phyloP scores from a whole-genome alignment of 2,888 invertebrate genomes.

The Trichogramma dendrolimi region DNA sequence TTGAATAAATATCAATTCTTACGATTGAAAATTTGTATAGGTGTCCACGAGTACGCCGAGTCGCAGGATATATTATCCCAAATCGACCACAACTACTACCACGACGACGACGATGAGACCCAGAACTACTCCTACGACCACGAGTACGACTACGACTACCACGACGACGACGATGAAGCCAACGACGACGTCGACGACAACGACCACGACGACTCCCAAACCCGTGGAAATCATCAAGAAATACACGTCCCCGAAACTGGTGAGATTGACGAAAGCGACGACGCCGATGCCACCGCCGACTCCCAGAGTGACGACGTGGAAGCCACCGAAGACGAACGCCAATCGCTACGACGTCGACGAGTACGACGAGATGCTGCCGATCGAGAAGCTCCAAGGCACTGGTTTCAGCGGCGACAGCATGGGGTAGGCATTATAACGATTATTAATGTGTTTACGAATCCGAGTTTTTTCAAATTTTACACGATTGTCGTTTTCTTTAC shows the following conservation, averaged over 20 bases:
- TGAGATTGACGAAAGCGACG: conserved; percentile 38
- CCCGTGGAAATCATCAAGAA: conserved; percentile 28
- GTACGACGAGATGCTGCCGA: conserved; percentile 36
- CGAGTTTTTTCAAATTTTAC: not conserved
- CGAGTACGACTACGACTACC: conserved; percentile 26
- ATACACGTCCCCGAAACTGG: conserved; percentile 46
- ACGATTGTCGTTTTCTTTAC: not conserved
- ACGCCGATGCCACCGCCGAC: conserved; percentile 36
- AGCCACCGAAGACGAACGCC: conserved; percentile 34
- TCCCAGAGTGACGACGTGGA: conserved; percentile 47
- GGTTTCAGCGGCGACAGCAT: conserved; percentile 16
- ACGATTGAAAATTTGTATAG: not conserved
- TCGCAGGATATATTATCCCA: conserved; percentile 22
- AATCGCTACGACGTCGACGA: conserved; percentile 29
- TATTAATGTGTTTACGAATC: not conserved
- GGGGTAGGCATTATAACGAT: too few species aligned
- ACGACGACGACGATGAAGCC: conserved; percentile 25
- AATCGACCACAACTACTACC: conserved; percentile 24
- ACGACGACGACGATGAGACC: conserved; percentile 14
- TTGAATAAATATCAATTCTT: too few species aligned
- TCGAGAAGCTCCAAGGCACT: conserved; percentile 39
- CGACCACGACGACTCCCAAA: conserved; percentile 26
- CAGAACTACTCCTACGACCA: conserved; percentile 29
- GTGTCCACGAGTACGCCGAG: conserved; percentile 26
- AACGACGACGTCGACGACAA: conserved; percentile 29